Conservation (phyloP, 2,113 vertebrate species). For the Collichthys lucidus region DNA sequence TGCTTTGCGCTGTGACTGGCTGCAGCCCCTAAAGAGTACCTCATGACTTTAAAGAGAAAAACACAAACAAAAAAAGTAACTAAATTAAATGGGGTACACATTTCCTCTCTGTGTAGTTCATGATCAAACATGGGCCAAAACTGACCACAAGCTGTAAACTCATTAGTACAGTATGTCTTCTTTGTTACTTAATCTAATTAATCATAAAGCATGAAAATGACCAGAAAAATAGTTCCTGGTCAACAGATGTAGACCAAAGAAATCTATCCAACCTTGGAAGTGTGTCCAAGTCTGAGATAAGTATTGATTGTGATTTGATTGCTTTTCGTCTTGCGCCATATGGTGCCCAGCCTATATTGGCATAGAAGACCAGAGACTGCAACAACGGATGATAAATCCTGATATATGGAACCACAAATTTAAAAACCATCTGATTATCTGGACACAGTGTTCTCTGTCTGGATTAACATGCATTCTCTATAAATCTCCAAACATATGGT, state of each 20-base stretch:
- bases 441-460: no score
- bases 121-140: constrained; percentile 30
- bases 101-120: constrained; percentile 17
- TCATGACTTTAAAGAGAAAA: constrained; percentile 14
- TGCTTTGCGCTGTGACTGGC: constrained; percentile 41
- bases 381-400: no score
- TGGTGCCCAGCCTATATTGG: no score
- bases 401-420: no score
- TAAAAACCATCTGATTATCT: no score
- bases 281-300: constrained; percentile 16
- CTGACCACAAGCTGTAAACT: background rate
- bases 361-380: no score
- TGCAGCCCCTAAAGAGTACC: constrained; percentile 25
- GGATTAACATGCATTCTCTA: no score
- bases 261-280: constrained; percentile 1
- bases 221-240: constrained; percentile 1
- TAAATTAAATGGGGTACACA: background rate
- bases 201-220: constrained; percentile 19
- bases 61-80: constrained; percentile 1
- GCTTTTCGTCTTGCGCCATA: no score
- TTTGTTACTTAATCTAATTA: background rate
- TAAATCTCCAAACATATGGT: no score
- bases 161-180: constrained; percentile 1
- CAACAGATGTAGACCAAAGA: constrained; percentile 42
- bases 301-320: background rate